A percentile compares a stretch with the other conserved stretches of the same genome.
These are phyloP conservation scores for Scomber japonicus DNA, from an alignment of 2,113 vertebrate species.

Conservation along the genomic window DNA sequence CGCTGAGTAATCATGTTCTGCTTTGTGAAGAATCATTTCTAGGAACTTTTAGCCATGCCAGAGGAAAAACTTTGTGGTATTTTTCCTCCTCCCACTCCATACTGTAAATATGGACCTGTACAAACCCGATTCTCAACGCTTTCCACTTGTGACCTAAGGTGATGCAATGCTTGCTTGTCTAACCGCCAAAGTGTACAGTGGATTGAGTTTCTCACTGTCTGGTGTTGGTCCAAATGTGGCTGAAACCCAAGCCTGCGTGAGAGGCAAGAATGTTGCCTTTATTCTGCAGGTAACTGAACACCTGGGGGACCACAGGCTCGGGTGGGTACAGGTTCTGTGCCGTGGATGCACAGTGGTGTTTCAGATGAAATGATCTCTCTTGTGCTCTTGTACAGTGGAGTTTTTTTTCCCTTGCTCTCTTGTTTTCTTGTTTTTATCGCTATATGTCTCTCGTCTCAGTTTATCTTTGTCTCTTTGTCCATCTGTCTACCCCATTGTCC, in stretches of 20 bases:
- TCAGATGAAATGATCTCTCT: conserved; percentile 19
- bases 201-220: conserved; percentile 66
- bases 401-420: neutral
- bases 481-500: conserved; percentile 19
- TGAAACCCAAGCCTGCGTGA: conserved; percentile 64
- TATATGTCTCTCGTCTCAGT: conserved; percentile 1
- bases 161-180: conserved; percentile 64
- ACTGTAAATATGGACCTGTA: conserved; percentile 61
- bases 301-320: conserved; percentile 40
- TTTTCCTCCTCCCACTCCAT: conserved; percentile 20
- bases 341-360: conserved; percentile 9
- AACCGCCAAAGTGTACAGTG: conserved; percentile 47
- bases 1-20: conserved; percentile 46
- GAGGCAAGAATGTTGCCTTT: conserved; percentile 72
- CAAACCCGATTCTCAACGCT: conserved; percentile 52
- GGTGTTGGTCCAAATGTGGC: conserved; percentile 69
- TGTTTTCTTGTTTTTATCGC: conserved; percentile 17
- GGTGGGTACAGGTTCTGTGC: conserved; percentile 40
- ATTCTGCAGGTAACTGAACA: conserved; percentile 67
- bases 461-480: conserved; percentile 29
- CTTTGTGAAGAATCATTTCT: conserved; percentile 44
- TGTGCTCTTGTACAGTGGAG: neutral
- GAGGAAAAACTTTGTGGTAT: conserved; percentile 45
- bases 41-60: conserved; percentile 43
- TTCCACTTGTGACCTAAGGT: conserved; percentile 55